Percentiles rank a stretch among this genome's conserved stretches.
phyloP scores from a whole-genome alignment of 2,113 vertebrate species.

The Nerophis ophidion region DNA sequence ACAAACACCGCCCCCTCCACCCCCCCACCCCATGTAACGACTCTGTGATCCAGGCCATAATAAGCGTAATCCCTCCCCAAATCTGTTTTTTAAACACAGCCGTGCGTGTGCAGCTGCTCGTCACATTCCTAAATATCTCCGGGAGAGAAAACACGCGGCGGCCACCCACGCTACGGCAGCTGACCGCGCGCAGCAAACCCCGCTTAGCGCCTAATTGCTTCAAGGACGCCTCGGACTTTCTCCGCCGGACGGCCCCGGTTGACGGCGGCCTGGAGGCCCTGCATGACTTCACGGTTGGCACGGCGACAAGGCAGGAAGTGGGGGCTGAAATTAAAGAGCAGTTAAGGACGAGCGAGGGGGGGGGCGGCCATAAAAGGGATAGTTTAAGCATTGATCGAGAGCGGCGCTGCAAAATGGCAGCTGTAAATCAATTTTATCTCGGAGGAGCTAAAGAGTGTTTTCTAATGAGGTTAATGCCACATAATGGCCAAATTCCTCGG shows the following conservation, averaged over 20 bases:
- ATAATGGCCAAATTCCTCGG: slow-evolving; percentile 79
- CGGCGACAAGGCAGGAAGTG: slow-evolving; percentile 22
- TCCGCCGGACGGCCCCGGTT: no score
- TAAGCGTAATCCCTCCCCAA: slow-evolving; percentile 3
- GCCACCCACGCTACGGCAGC: slow-evolving; percentile 23
- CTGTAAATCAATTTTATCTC: slow-evolving; percentile 84
- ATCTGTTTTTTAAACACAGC: slow-evolving; percentile 20
- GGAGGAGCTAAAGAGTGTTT: slow-evolving; percentile 81
- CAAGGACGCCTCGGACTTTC: slow-evolving; percentile 24
- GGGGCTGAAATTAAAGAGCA: slow-evolving; percentile 54
- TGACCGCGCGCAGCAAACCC: slow-evolving; percentile 21
- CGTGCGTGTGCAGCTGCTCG: slow-evolving; percentile 44
- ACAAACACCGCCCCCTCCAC: neutral
- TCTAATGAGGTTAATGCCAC: slow-evolving; percentile 83
- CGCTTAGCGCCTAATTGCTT: slow-evolving; percentile 33
- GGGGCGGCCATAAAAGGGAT: slow-evolving; percentile 72
- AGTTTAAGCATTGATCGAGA: slow-evolving; percentile 80
- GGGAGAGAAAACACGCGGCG: slow-evolving; percentile 17
- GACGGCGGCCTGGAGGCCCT: neutral
- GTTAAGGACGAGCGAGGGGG: slow-evolving; percentile 50
- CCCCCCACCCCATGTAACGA: neutral
- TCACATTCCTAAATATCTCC: slow-evolving; percentile 48
- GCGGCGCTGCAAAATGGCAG: slow-evolving; percentile 77
- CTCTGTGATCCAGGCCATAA: slow-evolving; percentile 7
- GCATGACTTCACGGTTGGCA: neutral